phyloP scores from a whole-genome alignment of 1,140 invertebrate species.

The Bombus cullumanus region DNA sequence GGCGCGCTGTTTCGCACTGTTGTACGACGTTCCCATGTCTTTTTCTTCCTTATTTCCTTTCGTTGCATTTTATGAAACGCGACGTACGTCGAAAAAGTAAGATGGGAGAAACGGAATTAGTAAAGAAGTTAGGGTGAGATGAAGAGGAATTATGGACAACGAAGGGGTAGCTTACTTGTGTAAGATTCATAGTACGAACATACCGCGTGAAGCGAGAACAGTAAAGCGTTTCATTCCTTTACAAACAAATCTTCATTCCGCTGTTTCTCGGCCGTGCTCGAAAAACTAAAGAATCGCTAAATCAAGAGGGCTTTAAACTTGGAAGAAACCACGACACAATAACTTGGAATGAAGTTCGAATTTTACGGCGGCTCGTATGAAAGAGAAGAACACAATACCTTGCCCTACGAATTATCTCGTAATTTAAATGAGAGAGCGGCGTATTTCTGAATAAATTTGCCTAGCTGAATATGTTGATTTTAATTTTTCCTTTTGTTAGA shows the following conservation, averaged over 20 bases:
- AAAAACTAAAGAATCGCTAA: background rate
- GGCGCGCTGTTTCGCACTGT: background rate
- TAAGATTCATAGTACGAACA: background rate
- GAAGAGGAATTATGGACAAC: constrained; percentile 4
- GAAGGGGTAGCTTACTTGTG: background rate
- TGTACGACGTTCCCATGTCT: background rate
- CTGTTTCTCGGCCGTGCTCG: background rate
- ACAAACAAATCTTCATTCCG: constrained; percentile 38
- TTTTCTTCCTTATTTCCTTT: background rate
- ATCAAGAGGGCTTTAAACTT: constrained; percentile 15
- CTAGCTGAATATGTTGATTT: constrained; percentile 1
- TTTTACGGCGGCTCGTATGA: constrained; percentile 7
- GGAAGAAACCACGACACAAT: constrained; percentile 2
- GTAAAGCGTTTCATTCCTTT: constrained; percentile 25
- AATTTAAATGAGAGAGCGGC: constrained; percentile 5
- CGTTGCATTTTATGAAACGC: background rate
- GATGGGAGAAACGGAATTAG: background rate
- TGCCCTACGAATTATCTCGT: constrained; percentile 4
- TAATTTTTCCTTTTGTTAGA: constrained; percentile 11
- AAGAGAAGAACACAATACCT: background rate
- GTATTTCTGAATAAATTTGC: background rate
- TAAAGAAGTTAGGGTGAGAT: background rate
- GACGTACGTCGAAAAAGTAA: background rate
- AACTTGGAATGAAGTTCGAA: background rate
- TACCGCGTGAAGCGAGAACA: background rate